Evolutionary conservation across 2,797 vertebrate genomes (phyloP).

Genomic region (Clarias laeviceps): DNA sequence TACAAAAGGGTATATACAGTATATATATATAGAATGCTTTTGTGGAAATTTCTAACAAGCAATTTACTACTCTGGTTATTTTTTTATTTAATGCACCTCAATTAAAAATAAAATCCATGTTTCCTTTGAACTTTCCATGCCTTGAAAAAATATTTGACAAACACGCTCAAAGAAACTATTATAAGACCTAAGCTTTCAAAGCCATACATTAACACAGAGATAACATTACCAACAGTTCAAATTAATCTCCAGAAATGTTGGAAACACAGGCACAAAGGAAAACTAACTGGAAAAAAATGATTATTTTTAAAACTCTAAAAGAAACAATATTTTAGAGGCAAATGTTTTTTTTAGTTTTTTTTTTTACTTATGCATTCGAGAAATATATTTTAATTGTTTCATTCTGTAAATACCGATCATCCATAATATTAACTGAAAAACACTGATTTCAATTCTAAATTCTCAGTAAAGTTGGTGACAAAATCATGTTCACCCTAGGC

Average conservation of each 20-base stretch:
- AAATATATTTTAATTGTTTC: background rate
- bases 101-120: background rate
- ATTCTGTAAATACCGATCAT: too few species aligned
- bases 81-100: background rate
- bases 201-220: background rate
- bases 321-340: background rate
- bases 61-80: background rate
- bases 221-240: background rate
- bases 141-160: background rate
- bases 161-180: background rate
- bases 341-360: background rate
- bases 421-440: too few species aligned
- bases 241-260: background rate
- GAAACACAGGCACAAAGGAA: background rate
- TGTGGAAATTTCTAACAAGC: background rate
- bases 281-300: background rate
- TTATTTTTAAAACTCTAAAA: background rate
- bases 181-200: background rate
- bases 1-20: too few species aligned
- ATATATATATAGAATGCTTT: background rate
- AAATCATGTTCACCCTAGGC: too few species aligned
- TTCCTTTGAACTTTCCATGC: background rate
- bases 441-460: too few species aligned
- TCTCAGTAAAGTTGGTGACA: too few species aligned
- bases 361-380: background rate